Evolutionary conservation across 2,888 invertebrate genomes (phyloP).

Genomic region (Diarsia dahlii): DNA sequence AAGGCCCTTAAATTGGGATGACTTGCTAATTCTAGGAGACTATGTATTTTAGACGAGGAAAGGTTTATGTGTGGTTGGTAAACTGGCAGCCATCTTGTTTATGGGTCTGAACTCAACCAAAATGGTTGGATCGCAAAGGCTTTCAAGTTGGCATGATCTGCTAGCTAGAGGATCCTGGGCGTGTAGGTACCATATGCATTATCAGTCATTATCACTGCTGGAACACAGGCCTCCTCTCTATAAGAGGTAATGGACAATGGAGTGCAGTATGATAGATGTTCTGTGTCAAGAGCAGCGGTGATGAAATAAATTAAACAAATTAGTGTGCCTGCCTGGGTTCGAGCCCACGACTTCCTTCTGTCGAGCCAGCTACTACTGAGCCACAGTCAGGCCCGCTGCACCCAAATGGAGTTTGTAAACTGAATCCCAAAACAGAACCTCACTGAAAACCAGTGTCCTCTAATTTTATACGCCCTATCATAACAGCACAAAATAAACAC

Average conservation of each 20-base stretch:
- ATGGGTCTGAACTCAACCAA: neutral
- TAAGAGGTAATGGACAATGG: too few species aligned
- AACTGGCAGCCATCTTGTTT: neutral
- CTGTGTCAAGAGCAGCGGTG: too few species aligned
- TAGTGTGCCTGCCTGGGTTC: too few species aligned
- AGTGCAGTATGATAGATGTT: too few species aligned
- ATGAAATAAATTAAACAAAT: too few species aligned
- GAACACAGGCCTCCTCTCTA: too few species aligned
- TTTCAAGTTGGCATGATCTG: neutral
- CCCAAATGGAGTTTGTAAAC: too few species aligned
- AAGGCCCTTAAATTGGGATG: slow-evolving; percentile 39
- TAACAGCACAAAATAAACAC: slow-evolving; percentile 16
- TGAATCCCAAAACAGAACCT: neutral
- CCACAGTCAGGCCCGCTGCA: too few species aligned
- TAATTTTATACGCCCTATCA: slow-evolving; percentile 14
- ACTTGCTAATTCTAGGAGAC: slow-evolving; percentile 28
- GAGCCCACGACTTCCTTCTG: too few species aligned
- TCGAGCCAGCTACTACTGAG: too few species aligned
- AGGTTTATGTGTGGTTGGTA: slow-evolving; percentile 15
- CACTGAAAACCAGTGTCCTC: neutral
- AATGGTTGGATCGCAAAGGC: neutral
- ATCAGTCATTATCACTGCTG: too few species aligned
- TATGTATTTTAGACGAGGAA: slow-evolving; percentile 20
- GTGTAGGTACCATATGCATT: too few species aligned
- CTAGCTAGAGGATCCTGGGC: neutral